Evolutionary conservation across 2,797 vertebrate species (phyloP).

Genomic region (Buceros bicornis): DNA sequence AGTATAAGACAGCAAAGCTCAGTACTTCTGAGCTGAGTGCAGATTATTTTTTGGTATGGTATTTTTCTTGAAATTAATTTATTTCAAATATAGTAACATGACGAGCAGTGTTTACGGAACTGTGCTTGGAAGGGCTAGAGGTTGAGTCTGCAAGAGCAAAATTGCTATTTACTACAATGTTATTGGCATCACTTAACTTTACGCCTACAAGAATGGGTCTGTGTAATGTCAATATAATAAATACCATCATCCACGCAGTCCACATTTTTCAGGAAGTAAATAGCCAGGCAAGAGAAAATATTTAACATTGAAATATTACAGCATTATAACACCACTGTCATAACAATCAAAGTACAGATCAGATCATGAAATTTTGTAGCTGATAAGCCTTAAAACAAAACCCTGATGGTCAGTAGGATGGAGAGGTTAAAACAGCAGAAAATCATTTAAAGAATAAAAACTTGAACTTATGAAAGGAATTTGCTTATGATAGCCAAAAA

Average conservation of each 20-base stretch:
- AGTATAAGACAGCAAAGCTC: background rate
- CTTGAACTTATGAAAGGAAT: background rate
- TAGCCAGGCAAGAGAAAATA: background rate
- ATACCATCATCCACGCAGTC: accelerated
- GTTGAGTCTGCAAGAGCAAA: background rate
- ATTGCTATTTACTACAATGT: background rate
- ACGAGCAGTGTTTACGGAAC: background rate
- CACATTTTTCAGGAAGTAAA: background rate
- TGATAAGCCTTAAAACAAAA: background rate
- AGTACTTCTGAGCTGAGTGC: background rate
- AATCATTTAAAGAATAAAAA: background rate
- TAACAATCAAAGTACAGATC: background rate
- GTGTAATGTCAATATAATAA: background rate
- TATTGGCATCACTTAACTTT: background rate
- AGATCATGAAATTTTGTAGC: background rate
- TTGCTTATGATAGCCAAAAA: background rate
- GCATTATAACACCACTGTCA: background rate
- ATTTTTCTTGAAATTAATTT: background rate
- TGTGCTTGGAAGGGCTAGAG: background rate
- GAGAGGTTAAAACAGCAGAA: background rate
- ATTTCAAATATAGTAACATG: background rate
- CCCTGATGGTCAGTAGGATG: background rate
- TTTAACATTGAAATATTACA: background rate
- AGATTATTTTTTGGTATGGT: background rate
- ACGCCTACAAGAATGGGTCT: background rate